Evolutionary conservation across 2,113 vertebrate genomes (phyloP).

Genomic region (Ovis aries): DNA sequence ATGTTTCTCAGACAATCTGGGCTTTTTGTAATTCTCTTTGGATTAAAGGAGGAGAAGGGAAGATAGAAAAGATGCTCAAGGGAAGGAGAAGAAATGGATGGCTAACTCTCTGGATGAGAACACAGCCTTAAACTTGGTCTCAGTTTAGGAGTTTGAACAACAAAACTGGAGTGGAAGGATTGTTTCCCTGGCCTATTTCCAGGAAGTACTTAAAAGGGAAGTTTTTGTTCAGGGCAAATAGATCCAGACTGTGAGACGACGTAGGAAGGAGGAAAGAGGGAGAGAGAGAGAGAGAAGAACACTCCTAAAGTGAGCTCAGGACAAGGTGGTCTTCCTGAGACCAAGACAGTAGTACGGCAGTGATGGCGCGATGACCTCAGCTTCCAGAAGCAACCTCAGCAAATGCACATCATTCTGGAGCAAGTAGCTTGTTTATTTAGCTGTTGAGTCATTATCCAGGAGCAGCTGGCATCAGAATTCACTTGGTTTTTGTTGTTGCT

Average conservation of each 20-base stretch:
- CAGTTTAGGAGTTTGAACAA: neutral
- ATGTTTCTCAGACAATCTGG: slow-evolving; percentile 24
- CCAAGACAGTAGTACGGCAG: neutral
- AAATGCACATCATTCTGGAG: neutral
- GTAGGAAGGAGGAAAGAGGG: neutral
- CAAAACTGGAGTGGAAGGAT: neutral
- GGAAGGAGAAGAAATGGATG: neutral
- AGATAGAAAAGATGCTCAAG: neutral
- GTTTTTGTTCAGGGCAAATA: neutral
- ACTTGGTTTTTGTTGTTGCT: neutral
- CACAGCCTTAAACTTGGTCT: neutral
- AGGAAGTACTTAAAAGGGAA: neutral
- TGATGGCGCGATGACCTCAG: neutral
- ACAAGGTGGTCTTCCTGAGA: neutral
- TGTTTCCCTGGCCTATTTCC: neutral
- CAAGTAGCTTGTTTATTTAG: neutral
- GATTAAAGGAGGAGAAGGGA: neutral
- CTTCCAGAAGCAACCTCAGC: neutral
- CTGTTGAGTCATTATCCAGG: neutral
- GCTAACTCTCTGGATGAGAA: neutral
- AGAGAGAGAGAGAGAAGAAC: neutral
- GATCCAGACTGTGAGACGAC: neutral
- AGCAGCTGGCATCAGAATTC: neutral
- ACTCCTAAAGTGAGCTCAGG: neutral
- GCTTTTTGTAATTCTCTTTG: slow-evolving; percentile 10